These are phyloP conservation scores for Dendrolimus punctatus DNA, from an alignment of 1,140 invertebrate genomes.

Conservation along the genomic window DNA sequence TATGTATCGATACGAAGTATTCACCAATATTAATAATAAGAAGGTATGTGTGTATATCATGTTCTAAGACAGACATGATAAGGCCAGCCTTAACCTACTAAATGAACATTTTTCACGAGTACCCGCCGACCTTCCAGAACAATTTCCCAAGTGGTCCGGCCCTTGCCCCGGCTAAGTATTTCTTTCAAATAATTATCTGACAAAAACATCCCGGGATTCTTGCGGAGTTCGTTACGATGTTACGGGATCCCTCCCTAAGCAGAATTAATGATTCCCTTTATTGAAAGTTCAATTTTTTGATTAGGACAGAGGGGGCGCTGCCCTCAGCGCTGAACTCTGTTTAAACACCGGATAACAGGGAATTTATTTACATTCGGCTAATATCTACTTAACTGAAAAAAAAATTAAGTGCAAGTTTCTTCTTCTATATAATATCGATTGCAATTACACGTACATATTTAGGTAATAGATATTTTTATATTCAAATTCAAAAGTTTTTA, in stretches of 20 bases:
- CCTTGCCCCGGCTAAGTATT: slow-evolving; percentile 36
- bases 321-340: slow-evolving; percentile 34
- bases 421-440: neutral
- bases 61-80: no score
- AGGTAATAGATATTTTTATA: no score
- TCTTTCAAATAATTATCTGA: slow-evolving; percentile 67
- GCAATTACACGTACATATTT: no score
- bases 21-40: no score
- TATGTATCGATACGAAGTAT: no score
- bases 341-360: slow-evolving; percentile 67
- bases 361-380: slow-evolving; percentile 65
- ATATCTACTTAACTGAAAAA: slow-evolving; percentile 27
- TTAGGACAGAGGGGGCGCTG: slow-evolving; percentile 44
- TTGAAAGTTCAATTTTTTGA: slow-evolving; percentile 71
- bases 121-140: slow-evolving; percentile 16
- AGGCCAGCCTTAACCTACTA: neutral
- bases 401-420: neutral
- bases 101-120: slow-evolving; percentile 8
- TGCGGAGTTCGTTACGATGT: slow-evolving; percentile 64
- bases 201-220: slow-evolving; percentile 62
- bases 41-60: no score
- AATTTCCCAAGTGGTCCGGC: slow-evolving; percentile 29
- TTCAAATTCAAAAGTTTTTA: no score
- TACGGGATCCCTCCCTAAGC: slow-evolving; percentile 56
- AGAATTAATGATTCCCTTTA: slow-evolving; percentile 69